Percentiles rank a stretch among this genome's conserved stretches.
Conservation (phyloP, 1,140 invertebrate genomes). For the Hypsibius dujardini region DNA sequence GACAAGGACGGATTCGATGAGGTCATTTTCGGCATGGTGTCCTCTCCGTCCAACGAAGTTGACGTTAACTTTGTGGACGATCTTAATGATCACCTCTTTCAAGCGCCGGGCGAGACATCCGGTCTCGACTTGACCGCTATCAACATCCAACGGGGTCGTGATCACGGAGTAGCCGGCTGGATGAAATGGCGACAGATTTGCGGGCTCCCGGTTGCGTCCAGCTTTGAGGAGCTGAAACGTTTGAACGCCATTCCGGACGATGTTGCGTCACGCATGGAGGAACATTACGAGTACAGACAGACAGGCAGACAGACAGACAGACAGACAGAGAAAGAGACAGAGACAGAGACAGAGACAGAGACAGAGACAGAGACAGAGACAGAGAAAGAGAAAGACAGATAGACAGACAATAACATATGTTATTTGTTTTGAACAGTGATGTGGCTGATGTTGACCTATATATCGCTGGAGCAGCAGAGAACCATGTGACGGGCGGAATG, state of each 20-base stretch:
- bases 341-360: no score
- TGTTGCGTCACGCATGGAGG: no score
- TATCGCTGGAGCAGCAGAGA: conserved; percentile 34
- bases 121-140: conserved; percentile 64
- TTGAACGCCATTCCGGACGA: not conserved
- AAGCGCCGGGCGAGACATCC: conserved; percentile 42
- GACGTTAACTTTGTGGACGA: conserved; percentile 49
- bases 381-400: no score
- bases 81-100: conserved; percentile 35
- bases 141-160: conserved; percentile 52
- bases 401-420: no score
- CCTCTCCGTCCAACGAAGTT: conserved; percentile 46
- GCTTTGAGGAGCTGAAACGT: not conserved
- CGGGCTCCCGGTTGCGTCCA: conserved; percentile 21
- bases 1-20: conserved; percentile 38
- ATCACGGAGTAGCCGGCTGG: conserved; percentile 33
- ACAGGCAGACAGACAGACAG: no score
- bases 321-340: no score
- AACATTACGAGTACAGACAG: no score
- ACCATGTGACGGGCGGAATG: conserved; percentile 42
- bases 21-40: conserved; percentile 47
- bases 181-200: conserved; percentile 31
- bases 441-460: conserved; percentile 37
- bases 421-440: conserved; percentile 21
- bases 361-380: no score